Conservation (phyloP, 1,140 invertebrate genomes). For the Hycleus phaleratus region DNA sequence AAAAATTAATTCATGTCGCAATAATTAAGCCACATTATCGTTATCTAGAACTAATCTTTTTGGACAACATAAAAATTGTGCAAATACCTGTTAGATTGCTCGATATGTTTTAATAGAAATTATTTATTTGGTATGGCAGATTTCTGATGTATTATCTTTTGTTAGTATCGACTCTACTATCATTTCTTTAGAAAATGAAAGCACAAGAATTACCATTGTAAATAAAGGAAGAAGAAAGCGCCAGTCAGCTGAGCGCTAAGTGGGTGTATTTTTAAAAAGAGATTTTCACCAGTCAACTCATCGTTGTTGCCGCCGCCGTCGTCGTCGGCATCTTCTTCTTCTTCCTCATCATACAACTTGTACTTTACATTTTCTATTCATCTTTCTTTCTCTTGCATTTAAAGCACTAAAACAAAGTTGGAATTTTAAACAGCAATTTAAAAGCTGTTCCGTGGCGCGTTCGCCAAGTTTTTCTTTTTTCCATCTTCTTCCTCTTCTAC, state of each 20-base stretch:
- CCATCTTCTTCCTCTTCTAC: neutral
- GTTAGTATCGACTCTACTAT: neutral
- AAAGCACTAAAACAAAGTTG: slow-evolving; percentile 39
- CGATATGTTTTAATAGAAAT: too few species aligned
- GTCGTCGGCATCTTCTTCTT: too few species aligned
- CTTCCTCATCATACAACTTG: too few species aligned
- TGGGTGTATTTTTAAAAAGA: slow-evolving; percentile 28
- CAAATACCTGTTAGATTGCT: too few species aligned
- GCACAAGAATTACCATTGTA: slow-evolving; percentile 32
- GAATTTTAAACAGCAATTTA: slow-evolving; percentile 40
- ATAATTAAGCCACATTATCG: too few species aligned
- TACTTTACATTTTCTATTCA: too few species aligned
- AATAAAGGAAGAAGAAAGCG: slow-evolving; percentile 15
- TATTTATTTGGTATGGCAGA: too few species aligned
- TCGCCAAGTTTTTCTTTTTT: slow-evolving; percentile 15
- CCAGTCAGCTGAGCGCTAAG: slow-evolving; percentile 26
- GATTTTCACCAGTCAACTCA: slow-evolving; percentile 23
- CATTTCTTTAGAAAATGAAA: slow-evolving; percentile 20
- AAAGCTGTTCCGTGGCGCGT: slow-evolving; percentile 27
- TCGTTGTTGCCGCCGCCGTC: neutral
- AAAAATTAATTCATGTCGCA: too few species aligned
- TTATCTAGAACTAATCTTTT: too few species aligned
- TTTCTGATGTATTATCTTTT: neutral
- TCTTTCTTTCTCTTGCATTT: slow-evolving; percentile 8
- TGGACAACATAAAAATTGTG: too few species aligned